A percentile compares a stretch with the other conserved stretches of the same genome.
Evolutionary conservation across 2,888 invertebrate species (phyloP).

Genomic region (Rosalia funebris): DNA sequence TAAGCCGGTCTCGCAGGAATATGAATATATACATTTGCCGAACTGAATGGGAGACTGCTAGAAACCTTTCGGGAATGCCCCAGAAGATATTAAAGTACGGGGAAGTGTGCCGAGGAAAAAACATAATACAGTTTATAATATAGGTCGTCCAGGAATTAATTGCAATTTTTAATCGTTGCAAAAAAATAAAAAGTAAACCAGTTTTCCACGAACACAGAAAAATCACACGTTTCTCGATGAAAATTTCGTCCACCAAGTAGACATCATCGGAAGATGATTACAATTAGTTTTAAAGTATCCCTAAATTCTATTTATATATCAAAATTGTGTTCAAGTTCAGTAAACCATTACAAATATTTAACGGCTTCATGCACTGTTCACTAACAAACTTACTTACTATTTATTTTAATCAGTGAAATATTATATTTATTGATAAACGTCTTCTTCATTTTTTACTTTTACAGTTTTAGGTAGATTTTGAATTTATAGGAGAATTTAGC

Average conservation of each 20-base stretch:
- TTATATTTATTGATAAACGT: background rate
- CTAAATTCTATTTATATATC: background rate
- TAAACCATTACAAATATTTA: too few relatives aligned
- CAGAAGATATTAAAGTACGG: background rate
- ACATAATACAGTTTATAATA: background rate
- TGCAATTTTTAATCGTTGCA: background rate
- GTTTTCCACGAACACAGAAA: too few relatives aligned
- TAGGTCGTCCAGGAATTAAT: background rate
- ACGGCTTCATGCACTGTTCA: too few relatives aligned
- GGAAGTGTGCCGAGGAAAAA: background rate
- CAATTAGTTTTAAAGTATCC: too few relatives aligned
- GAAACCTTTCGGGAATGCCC: background rate
- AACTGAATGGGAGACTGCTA: background rate
- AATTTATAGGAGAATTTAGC: too few relatives aligned
- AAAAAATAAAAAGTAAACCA: too few relatives aligned
- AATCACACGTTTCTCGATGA: too few relatives aligned
- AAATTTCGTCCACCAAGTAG: too few relatives aligned
- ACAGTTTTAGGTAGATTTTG: too few relatives aligned
- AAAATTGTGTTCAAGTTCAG: too few relatives aligned
- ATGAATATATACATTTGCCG: slow-evolving; percentile 1
- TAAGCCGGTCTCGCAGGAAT: background rate
- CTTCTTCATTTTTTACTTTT: background rate
- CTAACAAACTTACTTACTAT: background rate
- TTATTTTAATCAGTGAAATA: slow-evolving; percentile 5
- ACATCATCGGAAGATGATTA: too few relatives aligned